phyloP scores from a whole-genome alignment of 2,797 vertebrate species.

The Sus cebifrons region DNA sequence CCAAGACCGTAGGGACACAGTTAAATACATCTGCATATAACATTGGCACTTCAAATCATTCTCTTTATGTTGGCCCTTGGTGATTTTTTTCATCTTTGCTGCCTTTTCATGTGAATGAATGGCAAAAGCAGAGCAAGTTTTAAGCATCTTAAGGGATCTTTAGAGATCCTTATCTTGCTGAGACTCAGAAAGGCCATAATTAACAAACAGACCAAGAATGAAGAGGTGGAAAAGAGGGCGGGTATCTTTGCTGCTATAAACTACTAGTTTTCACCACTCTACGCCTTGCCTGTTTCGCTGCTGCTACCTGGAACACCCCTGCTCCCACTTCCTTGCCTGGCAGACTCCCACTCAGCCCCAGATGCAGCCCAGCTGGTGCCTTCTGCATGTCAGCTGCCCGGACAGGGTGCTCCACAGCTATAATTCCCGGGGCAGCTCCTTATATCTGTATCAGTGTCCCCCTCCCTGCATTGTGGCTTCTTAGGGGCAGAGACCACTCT shows the following conservation, averaged over 20 bases:
- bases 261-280: constrained; percentile 54
- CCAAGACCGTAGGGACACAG: neutral
- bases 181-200: constrained; percentile 57
- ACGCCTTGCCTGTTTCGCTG: neutral
- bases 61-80: neutral
- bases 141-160: neutral
- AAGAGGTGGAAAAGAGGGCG: constrained; percentile 67
- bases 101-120: neutral
- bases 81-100: constrained; percentile 26
- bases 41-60: neutral
- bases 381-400: neutral
- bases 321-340: neutral
- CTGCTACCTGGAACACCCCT: constrained; percentile 50
- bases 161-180: constrained; percentile 28
- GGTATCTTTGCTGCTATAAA: constrained; percentile 37
- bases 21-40: neutral
- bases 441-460: neutral
- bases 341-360: constrained; percentile 71
- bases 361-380: constrained; percentile 77
- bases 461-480: neutral
- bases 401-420: neutral
- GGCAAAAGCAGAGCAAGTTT: neutral
- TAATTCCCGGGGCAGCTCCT: neutral
- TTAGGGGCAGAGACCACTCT: neutral
- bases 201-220: constrained; percentile 67